phyloP scores from a whole-genome alignment of 2,888 invertebrate genomes.

The Coelopa pilipes region DNA sequence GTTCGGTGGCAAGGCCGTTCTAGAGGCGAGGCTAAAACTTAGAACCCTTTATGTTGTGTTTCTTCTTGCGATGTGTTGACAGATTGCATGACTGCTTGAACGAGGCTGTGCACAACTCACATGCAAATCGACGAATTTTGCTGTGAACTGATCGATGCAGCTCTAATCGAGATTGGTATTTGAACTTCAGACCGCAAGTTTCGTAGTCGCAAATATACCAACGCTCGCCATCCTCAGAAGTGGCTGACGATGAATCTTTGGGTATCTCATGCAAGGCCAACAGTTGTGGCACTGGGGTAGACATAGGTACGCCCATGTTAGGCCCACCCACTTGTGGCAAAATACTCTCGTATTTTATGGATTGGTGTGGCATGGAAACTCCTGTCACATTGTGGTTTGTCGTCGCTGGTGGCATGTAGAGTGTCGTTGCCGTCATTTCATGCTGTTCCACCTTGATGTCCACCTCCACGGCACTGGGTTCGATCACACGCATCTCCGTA shows the following conservation, averaged over 20 bases:
- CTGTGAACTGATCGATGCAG: constrained; percentile 62
- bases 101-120: constrained; percentile 60
- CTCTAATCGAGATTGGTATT: constrained; percentile 61
- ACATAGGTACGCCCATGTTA: constrained; percentile 32
- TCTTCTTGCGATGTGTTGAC: constrained; percentile 62
- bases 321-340: constrained; percentile 39
- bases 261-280: constrained; percentile 45
- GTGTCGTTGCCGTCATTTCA: constrained; percentile 19
- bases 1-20: background rate
- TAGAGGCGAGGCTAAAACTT: constrained; percentile 42
- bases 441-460: constrained; percentile 59
- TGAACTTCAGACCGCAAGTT: constrained; percentile 59
- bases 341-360: constrained; percentile 19
- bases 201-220: constrained; percentile 61
- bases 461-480: constrained; percentile 48
- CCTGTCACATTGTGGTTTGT: constrained; percentile 25
- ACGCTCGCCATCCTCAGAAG: constrained; percentile 61
- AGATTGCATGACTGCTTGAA: constrained; percentile 62
- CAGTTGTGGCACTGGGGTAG: constrained; percentile 20
- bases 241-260: constrained; percentile 58
- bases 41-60: constrained; percentile 58
- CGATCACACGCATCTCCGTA: constrained; percentile 55
- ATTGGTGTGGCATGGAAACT: constrained; percentile 33
- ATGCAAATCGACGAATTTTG: constrained; percentile 61
- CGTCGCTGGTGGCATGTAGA: constrained; percentile 48